Evolutionary conservation across 1,140 invertebrate genomes (phyloP), one percentile per base, ranked within the genome.

Genomic region (Nomia melanderi): DNA sequence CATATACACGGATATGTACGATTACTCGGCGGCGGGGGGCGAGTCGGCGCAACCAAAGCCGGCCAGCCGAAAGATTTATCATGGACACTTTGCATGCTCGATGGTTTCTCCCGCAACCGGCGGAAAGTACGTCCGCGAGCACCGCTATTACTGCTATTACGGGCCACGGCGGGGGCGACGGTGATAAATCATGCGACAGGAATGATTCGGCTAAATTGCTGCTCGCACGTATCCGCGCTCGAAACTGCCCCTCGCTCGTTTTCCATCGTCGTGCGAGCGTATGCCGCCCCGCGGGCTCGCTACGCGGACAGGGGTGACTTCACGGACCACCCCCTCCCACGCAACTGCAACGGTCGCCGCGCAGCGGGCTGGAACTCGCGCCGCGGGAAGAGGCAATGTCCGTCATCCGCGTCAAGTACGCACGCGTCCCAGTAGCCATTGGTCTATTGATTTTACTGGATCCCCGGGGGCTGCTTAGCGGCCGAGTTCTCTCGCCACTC

Each of bases 161-260:
- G 47, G 20, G 25, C 33, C 47, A 23, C 36, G 74, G 47, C 57
- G 53, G 14, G 81, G 54, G 50, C 64, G 79, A 72, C 57, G 76
- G 78, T 81, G 88, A 90, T 90, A 90, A 90, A 90, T 90, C 88
- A 88, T 89, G 89, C 87, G 89, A 83, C 81, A 82, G 84, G 87
- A 90, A 89, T 90, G 87, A 90, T 90, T 90, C 87, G 88, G 87
- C 89, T 88, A 89, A 90, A 90, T 90, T 89, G 88, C 87, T 88
- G 89, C 87, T 89, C 88, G 87, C 87, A 81, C 87, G 87, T 87
- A 87, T 84, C 70, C 82, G 86, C 85, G 83, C 79, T 84, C 77
- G 79, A 79, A 81, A 72, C 82, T 81, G 65, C 72, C 77, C 71
- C 71, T 77, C 79, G 78, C 66, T 77, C 50, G 79, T 76, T 31